Conservation (phyloP, 2,113 vertebrate species). For the Tichodroma muraria region DNA sequence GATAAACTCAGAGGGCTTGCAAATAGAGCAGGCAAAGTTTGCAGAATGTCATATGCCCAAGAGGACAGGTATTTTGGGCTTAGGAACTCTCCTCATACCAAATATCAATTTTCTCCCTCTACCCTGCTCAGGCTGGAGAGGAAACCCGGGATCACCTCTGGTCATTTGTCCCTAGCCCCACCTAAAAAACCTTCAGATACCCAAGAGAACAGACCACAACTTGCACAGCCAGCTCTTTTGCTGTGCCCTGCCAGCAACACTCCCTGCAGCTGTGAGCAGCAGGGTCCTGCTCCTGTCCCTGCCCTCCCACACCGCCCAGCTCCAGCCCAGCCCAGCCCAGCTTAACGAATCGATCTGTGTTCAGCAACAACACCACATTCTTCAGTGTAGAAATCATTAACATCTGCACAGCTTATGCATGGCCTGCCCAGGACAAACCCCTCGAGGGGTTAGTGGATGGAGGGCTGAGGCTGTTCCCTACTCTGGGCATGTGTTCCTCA, state of each 20-base stretch:
- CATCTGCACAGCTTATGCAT: slow-evolving; percentile 29
- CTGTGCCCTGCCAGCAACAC: not conserved
- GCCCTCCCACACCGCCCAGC: not conserved
- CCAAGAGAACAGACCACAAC: not conserved
- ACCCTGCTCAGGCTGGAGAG: not conserved
- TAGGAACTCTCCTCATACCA: not conserved
- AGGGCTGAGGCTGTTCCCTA: not conserved
- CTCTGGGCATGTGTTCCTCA: not conserved
- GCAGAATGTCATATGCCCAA: not conserved
- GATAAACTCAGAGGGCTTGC: not conserved
- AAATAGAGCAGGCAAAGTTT: not conserved
- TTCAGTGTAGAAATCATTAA: slow-evolving; percentile 40
- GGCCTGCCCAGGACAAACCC: not conserved
- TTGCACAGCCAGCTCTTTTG: not conserved
- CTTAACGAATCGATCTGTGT: not conserved
- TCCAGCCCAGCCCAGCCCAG: slow-evolving; percentile 1
- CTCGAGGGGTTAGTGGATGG: not conserved
- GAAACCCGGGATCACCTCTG: not conserved
- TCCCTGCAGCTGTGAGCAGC: not conserved
- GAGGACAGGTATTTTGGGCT: not conserved
- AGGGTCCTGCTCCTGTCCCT: not conserved
- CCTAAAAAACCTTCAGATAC: not conserved
- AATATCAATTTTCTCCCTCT: not conserved
- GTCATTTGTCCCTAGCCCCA: not conserved
- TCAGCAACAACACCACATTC: slow-evolving; percentile 41